A percentile compares a stretch with the other conserved stretches of the same genome.
phyloP scores from a whole-genome alignment of 2,888 invertebrate species.

The Chrysina gloriosa region DNA sequence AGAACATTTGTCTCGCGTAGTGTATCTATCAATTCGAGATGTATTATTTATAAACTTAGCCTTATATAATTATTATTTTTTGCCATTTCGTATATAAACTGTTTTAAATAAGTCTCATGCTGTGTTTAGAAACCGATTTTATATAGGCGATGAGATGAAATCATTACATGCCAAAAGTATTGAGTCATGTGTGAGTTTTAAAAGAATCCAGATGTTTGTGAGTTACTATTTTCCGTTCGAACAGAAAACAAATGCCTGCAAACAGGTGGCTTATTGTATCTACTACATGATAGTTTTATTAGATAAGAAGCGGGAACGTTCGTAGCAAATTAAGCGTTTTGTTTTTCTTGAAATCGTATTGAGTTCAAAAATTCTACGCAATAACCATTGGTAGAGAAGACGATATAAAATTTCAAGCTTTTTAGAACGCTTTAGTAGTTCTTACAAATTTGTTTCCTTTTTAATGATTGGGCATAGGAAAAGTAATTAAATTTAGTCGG shows the following conservation, averaged over 20 bases:
- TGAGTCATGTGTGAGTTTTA: slow-evolving; percentile 7
- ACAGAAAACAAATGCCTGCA: not conserved
- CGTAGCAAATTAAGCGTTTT: not conserved
- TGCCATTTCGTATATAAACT: not conserved
- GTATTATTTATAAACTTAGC: not conserved
- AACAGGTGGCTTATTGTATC: slow-evolving; percentile 20
- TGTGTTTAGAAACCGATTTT: not conserved
- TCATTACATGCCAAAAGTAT: not conserved
- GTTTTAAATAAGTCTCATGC: not conserved
- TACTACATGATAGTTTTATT: slow-evolving; percentile 14
- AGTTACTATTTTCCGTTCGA: not conserved
- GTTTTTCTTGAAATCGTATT: too few species aligned
- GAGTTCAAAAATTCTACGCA: too few species aligned
- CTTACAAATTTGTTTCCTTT: too few species aligned
- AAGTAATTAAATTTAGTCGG: too few species aligned
- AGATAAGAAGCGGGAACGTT: not conserved
- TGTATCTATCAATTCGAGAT: too few species aligned
- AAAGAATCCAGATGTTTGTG: slow-evolving; percentile 13
- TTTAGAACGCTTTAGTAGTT: too few species aligned
- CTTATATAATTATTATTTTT: not conserved
- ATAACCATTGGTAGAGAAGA: too few species aligned
- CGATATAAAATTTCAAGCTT: too few species aligned
- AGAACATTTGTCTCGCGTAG: too few species aligned
- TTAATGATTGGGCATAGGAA: too few species aligned
- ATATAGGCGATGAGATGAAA: slow-evolving; percentile 12